phyloP scores from a whole-genome alignment of 1,140 invertebrate species.

The Cotesia vestalis region DNA sequence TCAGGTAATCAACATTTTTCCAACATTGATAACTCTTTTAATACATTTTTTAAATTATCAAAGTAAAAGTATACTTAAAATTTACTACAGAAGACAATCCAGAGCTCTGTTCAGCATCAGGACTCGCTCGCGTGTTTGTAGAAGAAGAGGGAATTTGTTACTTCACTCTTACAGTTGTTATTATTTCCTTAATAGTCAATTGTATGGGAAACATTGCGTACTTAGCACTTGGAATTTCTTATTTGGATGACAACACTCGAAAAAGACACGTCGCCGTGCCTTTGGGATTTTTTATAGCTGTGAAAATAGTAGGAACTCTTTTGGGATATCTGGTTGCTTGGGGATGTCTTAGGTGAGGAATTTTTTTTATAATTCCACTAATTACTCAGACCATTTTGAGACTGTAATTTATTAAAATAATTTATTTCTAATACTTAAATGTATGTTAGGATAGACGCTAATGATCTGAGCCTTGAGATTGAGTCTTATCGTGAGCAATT shows the following conservation, averaged over 20 bases:
- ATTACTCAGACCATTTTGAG: conserved; percentile 10
- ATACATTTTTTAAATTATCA: no score
- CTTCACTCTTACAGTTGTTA: conserved; percentile 66
- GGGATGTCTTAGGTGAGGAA: conserved; percentile 57
- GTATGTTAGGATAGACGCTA: conserved; percentile 53
- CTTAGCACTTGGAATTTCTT: conserved; percentile 72
- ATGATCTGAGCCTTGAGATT: conserved; percentile 48
- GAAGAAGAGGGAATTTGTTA: conserved; percentile 54
- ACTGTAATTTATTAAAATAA: conserved; percentile 29
- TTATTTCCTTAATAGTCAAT: conserved; percentile 69
- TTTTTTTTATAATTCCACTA: conserved; percentile 25
- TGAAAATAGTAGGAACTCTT: conserved; percentile 58
- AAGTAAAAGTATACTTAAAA: conserved; percentile 30
- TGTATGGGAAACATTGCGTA: conserved; percentile 71
- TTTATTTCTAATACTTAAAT: conserved; percentile 31
- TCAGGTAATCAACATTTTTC: conserved; percentile 46
- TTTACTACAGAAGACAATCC: conserved; percentile 57
- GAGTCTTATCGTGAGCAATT: conserved; percentile 56
- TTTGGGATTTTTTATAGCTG: conserved; percentile 58
- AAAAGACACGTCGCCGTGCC: conserved; percentile 67
- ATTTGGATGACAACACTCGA: conserved; percentile 75
- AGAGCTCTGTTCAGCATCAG: conserved; percentile 53
- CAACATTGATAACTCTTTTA: no score
- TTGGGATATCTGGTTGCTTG: conserved; percentile 62
- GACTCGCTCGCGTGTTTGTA: conserved; percentile 46